These are phyloP conservation scores for Scaptomyza reducta DNA, from an alignment of 2,888 invertebrate species.

Conservation along the genomic window DNA sequence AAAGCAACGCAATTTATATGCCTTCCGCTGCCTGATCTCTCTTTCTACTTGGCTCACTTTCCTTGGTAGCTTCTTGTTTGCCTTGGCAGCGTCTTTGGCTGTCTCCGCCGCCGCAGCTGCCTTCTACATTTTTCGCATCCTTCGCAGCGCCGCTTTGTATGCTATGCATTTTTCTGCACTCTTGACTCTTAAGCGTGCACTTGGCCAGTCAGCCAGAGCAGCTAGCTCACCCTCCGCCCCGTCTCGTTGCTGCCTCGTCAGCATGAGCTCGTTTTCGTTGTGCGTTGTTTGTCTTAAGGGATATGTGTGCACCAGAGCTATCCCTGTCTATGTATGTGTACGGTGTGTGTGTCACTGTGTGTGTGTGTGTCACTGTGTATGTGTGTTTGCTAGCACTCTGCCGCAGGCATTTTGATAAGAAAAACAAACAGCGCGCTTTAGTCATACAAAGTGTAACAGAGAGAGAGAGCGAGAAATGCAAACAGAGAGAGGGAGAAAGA, in stretches of 20 bases:
- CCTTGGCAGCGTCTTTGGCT: constrained; percentile 57
- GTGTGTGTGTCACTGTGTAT: constrained; percentile 21
- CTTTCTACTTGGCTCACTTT: neutral
- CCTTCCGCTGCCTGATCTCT: constrained; percentile 54
- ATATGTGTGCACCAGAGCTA: constrained; percentile 61
- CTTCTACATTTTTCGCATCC: constrained; percentile 8
- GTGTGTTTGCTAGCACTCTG: constrained; percentile 70
- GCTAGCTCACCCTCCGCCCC: constrained; percentile 7
- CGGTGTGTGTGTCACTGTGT: constrained; percentile 16
- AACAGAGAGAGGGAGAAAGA: neutral
- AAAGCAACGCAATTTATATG: constrained; percentile 73
- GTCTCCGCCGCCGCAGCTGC: constrained; percentile 34
- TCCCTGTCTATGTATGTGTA: constrained; percentile 4
- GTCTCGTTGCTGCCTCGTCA: constrained; percentile 48
- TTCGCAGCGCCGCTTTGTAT: constrained; percentile 59
- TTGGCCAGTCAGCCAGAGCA: constrained; percentile 59
- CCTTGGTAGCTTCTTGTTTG: constrained; percentile 50
- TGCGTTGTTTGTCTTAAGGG: constrained; percentile 78
- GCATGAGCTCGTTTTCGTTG: constrained; percentile 63
- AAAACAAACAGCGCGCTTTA: constrained; percentile 70
- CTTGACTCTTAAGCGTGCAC: constrained; percentile 78
- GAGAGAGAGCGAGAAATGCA: neutral
- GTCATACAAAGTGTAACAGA: constrained; percentile 37
- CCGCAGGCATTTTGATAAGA: constrained; percentile 78
- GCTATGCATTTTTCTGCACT: constrained; percentile 79